Conservation (phyloP, 2,888 invertebrate genomes). For the Polydesmus complanatus region DNA sequence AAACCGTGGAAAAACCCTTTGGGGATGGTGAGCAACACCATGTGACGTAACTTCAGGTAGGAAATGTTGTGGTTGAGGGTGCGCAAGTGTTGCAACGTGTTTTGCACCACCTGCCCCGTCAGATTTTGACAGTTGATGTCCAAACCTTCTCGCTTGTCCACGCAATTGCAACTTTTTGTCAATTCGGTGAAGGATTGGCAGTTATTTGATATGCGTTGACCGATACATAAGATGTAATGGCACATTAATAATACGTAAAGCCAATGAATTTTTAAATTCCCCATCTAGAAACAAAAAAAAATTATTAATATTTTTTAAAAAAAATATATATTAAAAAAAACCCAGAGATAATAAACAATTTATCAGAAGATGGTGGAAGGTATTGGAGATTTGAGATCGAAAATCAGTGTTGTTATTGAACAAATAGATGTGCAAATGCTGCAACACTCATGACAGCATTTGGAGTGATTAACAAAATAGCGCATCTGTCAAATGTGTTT, state of each 20-base stretch:
- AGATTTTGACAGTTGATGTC: slow-evolving; percentile 80
- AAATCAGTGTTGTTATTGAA: too few relatives aligned
- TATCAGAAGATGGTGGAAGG: too few relatives aligned
- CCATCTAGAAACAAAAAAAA: too few relatives aligned
- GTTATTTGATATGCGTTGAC: not conserved
- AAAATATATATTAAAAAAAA: too few relatives aligned
- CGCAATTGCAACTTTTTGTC: slow-evolving; percentile 56
- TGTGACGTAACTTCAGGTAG: slow-evolving; percentile 74
- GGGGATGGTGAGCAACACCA: slow-evolving; percentile 67
- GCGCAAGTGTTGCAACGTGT: slow-evolving; percentile 15
- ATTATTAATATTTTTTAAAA: too few relatives aligned
- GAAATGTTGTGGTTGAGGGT: slow-evolving; percentile 42
- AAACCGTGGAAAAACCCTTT: slow-evolving; percentile 62
- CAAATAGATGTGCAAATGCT: too few relatives aligned
- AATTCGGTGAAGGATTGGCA: not conserved
- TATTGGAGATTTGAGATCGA: too few relatives aligned
- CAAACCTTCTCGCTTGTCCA: slow-evolving; percentile 63
- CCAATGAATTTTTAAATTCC: not conserved
- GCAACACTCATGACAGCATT: too few relatives aligned
- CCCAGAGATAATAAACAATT: too few relatives aligned
- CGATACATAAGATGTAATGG: not conserved
- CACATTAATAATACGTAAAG: not conserved
- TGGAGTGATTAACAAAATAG: too few relatives aligned
- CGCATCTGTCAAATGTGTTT: too few relatives aligned
- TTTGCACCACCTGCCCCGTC: slow-evolving; percentile 56